These are phyloP conservation scores for Terrapene triunguis DNA, from an alignment of 2,113 vertebrate species.

Conservation along the genomic window DNA sequence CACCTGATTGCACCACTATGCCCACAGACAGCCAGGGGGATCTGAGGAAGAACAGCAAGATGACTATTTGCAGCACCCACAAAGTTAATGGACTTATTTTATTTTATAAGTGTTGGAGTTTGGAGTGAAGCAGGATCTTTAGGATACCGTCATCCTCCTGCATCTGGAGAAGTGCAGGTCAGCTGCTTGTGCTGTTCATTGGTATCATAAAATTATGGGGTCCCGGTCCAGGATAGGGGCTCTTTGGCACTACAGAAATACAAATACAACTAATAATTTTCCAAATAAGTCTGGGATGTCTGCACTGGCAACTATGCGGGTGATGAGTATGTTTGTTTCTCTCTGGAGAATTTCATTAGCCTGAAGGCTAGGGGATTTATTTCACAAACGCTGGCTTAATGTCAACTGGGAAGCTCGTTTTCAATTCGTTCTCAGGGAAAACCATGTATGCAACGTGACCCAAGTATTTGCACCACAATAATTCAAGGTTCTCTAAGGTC, in stretches of 20 bases:
- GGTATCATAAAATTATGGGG: not conserved
- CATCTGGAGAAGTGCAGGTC: not conserved
- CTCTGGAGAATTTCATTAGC: not conserved
- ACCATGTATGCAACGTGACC: rapidly evolving
- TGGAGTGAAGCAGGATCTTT: too few relatives aligned
- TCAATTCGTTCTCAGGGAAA: not conserved
- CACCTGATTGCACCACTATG: too few relatives aligned
- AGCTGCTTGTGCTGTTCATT: not conserved
- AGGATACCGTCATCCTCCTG: too few relatives aligned
- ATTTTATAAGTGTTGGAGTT: too few relatives aligned
- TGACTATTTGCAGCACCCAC: too few relatives aligned
- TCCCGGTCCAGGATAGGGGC: too few relatives aligned
- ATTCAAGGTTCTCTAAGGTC: not conserved
- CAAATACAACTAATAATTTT: too few relatives aligned
- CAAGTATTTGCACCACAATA: rapidly evolving
- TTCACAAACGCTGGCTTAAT: not conserved
- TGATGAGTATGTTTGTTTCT: not conserved
- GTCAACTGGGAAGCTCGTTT: not conserved
- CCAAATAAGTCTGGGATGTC: too few relatives aligned
- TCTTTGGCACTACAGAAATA: too few relatives aligned
- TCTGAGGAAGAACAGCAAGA: too few relatives aligned
- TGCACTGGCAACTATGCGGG: not conserved
- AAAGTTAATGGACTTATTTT: too few relatives aligned
- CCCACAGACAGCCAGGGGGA: too few relatives aligned
- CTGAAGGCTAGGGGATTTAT: not conserved